Conservation (phyloP, 2,888 invertebrate species). For the Pristionchus exspectatus region DNA sequence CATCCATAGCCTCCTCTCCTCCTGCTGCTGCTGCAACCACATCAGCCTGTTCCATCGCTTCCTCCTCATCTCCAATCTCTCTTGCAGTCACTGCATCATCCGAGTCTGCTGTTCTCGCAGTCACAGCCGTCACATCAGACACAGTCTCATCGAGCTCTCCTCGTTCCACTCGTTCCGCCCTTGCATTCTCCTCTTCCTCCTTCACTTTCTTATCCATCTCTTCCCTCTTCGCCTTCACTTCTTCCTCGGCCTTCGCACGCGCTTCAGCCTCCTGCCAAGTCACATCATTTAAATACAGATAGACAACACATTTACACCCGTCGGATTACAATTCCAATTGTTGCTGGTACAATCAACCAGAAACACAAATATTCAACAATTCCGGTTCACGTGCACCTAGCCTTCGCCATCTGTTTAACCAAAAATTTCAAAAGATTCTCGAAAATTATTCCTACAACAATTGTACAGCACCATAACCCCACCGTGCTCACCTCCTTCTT, state of each 20-base stretch:
- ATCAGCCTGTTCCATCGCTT: background rate
- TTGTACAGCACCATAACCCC: background rate
- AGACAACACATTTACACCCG: too few species aligned
- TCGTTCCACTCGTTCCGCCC: background rate
- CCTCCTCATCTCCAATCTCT: background rate
- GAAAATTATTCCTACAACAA: too few species aligned
- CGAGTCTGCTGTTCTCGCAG: background rate
- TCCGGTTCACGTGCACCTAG: too few species aligned
- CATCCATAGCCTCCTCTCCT: background rate
- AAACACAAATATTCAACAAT: too few species aligned
- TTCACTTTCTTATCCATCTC: background rate
- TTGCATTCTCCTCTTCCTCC: background rate
- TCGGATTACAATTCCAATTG: too few species aligned
- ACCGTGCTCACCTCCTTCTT: slow-evolving; percentile 42
- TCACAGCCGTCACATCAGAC: background rate
- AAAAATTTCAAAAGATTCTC: too few species aligned
- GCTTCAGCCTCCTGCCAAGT: slow-evolving; percentile 4
- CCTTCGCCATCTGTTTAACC: too few species aligned
- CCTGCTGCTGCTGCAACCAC: background rate
- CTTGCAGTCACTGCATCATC: background rate
- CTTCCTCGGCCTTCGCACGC: background rate
- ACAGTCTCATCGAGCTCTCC: background rate
- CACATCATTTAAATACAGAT: background rate
- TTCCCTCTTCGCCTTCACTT: background rate
- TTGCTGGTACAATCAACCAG: too few species aligned